Percentiles rank a stretch among this genome's conserved stretches.
Evolutionary conservation across 2,113 vertebrate genomes (phyloP).

Genomic region (Ammodytes marinus): DNA sequence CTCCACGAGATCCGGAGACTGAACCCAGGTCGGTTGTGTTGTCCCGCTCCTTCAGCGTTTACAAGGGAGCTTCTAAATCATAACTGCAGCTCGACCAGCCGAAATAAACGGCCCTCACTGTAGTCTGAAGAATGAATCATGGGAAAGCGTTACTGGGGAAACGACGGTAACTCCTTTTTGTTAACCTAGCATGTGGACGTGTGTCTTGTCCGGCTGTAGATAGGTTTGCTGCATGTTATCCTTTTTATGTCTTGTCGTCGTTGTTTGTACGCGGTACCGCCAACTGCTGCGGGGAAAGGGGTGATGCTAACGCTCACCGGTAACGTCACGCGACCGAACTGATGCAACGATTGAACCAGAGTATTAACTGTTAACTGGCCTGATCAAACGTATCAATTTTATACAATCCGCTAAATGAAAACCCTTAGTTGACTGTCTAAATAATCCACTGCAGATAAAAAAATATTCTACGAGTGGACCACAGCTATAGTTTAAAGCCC

Average conservation of each 20-base stretch:
- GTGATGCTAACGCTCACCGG: not conserved
- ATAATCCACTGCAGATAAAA: not conserved
- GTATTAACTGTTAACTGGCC: not conserved
- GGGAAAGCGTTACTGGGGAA: slow-evolving; percentile 80
- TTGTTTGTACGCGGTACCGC: not conserved
- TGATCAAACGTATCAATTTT: not conserved
- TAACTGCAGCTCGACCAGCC: slow-evolving; percentile 63
- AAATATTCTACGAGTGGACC: not conserved
- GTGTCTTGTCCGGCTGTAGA: not conserved
- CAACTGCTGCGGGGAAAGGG: not conserved
- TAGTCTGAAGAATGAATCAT: slow-evolving; percentile 70
- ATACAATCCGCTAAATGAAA: not conserved
- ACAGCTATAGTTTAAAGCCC: not conserved
- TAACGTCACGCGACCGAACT: not conserved
- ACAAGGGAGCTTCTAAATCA: not conserved
- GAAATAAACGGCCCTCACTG: slow-evolving; percentile 26
- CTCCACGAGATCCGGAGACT: slow-evolving; percentile 14
- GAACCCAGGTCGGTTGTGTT: slow-evolving; percentile 60
- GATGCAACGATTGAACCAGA: slow-evolving; percentile 26
- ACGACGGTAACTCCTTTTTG: slow-evolving; percentile 75
- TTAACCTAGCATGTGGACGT: slow-evolving; percentile 46
- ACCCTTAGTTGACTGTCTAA: not conserved
- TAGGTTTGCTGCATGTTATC: not conserved
- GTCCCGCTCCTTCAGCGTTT: not conserved
- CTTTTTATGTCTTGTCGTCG: not conserved